Base-by-base conservation (phyloP, 2,113 vertebrate genomes). In the Bagarius yarrelli region DNA sequence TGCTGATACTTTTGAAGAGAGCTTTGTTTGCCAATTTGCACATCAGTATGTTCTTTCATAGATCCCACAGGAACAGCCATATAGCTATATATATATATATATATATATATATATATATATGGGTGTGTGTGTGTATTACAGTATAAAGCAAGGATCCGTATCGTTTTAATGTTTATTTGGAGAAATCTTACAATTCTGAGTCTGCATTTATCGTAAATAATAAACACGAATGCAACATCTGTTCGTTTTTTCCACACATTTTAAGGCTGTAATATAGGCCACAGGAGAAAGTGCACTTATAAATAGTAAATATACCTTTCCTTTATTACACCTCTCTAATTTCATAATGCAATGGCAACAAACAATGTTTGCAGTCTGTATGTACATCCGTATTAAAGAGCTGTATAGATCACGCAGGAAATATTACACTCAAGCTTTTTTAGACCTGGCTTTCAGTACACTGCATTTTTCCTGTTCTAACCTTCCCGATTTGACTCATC, bases 261-360 rank as follows among this genome's bases (percentile, higher is more conserved):
- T 71, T 64, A 77, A 32, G 16, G 56, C 55, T 69, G 36, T 27
- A 80, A 83, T 80, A 36, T 82, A 80, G 64, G 71, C 30, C 84
- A 80, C 16, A 23, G 27, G 47, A 36, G 36, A 74, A 32, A 75
- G 27, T n/a, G 52, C 36, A 34, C 74, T 50, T 63, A 83, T 57
- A 63, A 80, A 83, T 72, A 44, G 57, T 16, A 0, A 9, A 11
- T n/a, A 70, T 85, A 72, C 80, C 80, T 59, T 74, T 57, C 72
- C 66, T 23, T 64, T 83, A 69, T 30, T 56, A 27, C 50, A 76
- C 64, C 59, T 76, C 40, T 75, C 80, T 74, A 57, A 47, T 56
- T 55, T 66, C 40, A 47, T 52, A 79, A 55, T 44, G 18, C 16
- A n/a, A 80, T 61, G 53, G 74, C 32, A 80, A 52, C 78, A 53